phyloP scores from a whole-genome alignment of 2,888 invertebrate species.

The Amphiduros pacificus region DNA sequence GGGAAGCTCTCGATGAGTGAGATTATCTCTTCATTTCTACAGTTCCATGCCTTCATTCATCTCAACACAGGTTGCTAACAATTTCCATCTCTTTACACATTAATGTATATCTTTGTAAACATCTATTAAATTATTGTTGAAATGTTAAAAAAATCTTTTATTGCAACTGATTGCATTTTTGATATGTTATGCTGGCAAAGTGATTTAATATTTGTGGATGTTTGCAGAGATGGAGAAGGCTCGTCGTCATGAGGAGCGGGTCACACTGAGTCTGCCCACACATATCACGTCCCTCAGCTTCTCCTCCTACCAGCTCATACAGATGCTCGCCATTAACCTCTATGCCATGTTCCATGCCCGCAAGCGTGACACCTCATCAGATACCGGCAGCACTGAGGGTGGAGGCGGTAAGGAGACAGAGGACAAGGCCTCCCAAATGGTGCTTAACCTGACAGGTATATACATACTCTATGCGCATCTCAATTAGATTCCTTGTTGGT shows the following conservation, averaged over 20 bases:
- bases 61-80: slow-evolving; percentile 58
- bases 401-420: neutral
- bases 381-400: neutral
- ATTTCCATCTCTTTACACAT: too few relatives aligned
- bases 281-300: slow-evolving; percentile 79
- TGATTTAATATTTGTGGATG: too few relatives aligned
- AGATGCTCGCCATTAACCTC: slow-evolving; percentile 78
- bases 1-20: slow-evolving; percentile 67
- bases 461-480: too few relatives aligned
- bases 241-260: slow-evolving; percentile 67
- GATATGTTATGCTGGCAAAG: too few relatives aligned
- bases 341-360: slow-evolving; percentile 66
- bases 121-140: too few relatives aligned
- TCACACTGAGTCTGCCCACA: slow-evolving; percentile 74
- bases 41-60: slow-evolving; percentile 65
- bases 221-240: slow-evolving; percentile 67
- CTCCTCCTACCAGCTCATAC: slow-evolving; percentile 73
- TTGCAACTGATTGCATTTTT: too few relatives aligned
- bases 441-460: too few relatives aligned
- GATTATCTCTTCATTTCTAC: slow-evolving; percentile 64
- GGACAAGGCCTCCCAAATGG: neutral
- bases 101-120: too few relatives aligned
- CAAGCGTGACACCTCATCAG: too few relatives aligned
- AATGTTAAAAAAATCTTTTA: too few relatives aligned
- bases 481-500: too few relatives aligned